Conservation (phyloP, 2,797 vertebrate species). For the Cryptoprocta ferox region DNA sequence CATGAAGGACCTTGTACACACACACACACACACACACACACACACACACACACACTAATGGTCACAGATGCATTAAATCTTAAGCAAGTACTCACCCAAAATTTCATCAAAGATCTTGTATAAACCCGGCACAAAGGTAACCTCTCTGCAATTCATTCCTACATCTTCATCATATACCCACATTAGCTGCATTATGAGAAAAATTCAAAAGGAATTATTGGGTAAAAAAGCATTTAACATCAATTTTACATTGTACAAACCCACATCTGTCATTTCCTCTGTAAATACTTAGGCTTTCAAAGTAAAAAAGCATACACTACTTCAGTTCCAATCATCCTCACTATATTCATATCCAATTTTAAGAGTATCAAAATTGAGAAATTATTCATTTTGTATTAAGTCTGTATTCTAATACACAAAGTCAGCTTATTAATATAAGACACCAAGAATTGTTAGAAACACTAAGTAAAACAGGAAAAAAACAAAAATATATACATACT, state of each 20-base stretch:
- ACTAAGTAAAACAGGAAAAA: constrained; percentile 47
- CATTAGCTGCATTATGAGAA: constrained; percentile 91
- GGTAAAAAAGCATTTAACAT: neutral
- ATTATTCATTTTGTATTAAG: neutral
- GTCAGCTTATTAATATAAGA: constrained; percentile 39
- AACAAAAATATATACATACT: neutral
- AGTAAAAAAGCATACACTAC: constrained; percentile 3
- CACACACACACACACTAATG: neutral
- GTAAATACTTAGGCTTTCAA: constrained; percentile 20
- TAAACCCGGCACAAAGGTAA: constrained; percentile 97
- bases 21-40: neutral
- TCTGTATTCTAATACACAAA: constrained; percentile 32
- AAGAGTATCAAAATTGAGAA: constrained; percentile 47
- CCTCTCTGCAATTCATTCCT: constrained; percentile 98
- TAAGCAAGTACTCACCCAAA: constrained; percentile 92
- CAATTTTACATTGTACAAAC: constrained; percentile 32
- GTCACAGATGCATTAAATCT: constrained; percentile 42
- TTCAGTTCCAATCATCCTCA: constrained; percentile 20
- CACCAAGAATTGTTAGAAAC: constrained; percentile 23
- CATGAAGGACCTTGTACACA: too few relatives aligned
- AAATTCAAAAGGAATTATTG: constrained; percentile 64
- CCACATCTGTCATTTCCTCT: neutral
- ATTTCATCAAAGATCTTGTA: constrained; percentile 99
- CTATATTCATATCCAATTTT: neutral
- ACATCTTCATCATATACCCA: constrained; percentile 99